Percentiles rank a stretch among this genome's conserved stretches.
phyloP scores from a whole-genome alignment of 2,113 vertebrate species.

The Malurus alboscapulatus region DNA sequence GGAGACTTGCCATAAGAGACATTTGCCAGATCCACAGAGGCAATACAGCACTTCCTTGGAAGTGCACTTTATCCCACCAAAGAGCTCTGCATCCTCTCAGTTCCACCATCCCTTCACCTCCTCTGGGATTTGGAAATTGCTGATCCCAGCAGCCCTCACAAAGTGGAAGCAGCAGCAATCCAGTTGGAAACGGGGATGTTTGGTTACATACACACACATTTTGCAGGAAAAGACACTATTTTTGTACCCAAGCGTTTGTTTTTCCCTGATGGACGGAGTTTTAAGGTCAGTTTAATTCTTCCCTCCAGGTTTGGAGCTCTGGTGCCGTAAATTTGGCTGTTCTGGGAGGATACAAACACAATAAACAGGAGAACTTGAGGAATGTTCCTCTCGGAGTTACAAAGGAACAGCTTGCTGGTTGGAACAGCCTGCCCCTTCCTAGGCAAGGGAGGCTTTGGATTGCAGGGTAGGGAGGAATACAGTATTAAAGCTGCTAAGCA shows the following conservation, averaged over 20 bases:
- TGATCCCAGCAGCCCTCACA: neutral
- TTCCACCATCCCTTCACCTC: neutral
- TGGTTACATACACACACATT: fast-evolving
- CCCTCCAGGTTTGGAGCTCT: neutral
- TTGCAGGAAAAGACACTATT: neutral
- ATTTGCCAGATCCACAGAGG: neutral
- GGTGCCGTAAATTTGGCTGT: neutral
- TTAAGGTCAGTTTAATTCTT: neutral
- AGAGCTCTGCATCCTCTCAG: fast-evolving
- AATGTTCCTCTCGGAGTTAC: neutral
- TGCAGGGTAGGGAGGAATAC: neutral
- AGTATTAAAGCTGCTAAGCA: conserved; percentile 1
- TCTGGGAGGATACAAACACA: neutral
- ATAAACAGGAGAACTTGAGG: neutral
- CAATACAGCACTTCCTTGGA: neutral
- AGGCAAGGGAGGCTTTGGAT: neutral
- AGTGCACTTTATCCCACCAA: fast-evolving
- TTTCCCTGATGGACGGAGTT: neutral
- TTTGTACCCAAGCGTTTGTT: neutral
- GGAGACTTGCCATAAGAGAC: neutral
- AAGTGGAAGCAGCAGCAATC: neutral
- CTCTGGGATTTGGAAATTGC: fast-evolving
- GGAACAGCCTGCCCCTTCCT: neutral
- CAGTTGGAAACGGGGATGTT: neutral
- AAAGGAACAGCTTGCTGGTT: neutral